Evolutionary conservation across 2,888 invertebrate species (phyloP), one percentile per base, ranked within the genome.

Genomic region (Norana najaformis): DNA sequence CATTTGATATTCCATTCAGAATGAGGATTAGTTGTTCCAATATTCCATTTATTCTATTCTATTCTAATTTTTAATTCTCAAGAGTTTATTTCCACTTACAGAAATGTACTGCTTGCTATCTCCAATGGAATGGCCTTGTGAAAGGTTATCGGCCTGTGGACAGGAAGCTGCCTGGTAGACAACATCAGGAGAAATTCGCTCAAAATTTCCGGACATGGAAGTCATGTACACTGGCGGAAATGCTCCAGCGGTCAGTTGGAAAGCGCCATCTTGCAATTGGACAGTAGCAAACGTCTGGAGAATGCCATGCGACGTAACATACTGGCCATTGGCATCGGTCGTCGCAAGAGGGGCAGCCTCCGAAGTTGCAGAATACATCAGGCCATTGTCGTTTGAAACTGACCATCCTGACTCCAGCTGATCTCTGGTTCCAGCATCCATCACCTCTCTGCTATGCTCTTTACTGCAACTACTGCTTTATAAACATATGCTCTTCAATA

Each of bases 101-200:
- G 85, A 85, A 37, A 85, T 85, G 37, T 85, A 85, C 37, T 85
- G 85, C 85, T 85, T 85, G 85, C 34, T 85, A 30, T 85, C 85
- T 37, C 36, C 85, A 20, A 85, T 37, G 36, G 85, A 36, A 36
- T 85, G 85, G 23, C 85, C 37, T 37, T 85, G 85, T 13, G 85
- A 36, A 85, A 85, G 85, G 85, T 85, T 35, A 85, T 85, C 85
- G 14, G 85, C 37, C 85, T 85, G 85, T 16, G 36, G 85, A 85
- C 85, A 85, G 6, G 85, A 85, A 36, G 85, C 35, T 37, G 85
- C 37, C 34, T 85, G 85, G 85, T 85, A 85, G 36, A 85, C 85
- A 34, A 85, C 85, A 85, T 85, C 85, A 16, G 85, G 85, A 37
- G 85, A 85, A 36, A 85, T 85, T 30, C 85, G 85, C 16, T 85